These are phyloP conservation scores for Spilosoma lubricipeda DNA, from an alignment of 2,888 invertebrate genomes.

Conservation along the genomic window DNA sequence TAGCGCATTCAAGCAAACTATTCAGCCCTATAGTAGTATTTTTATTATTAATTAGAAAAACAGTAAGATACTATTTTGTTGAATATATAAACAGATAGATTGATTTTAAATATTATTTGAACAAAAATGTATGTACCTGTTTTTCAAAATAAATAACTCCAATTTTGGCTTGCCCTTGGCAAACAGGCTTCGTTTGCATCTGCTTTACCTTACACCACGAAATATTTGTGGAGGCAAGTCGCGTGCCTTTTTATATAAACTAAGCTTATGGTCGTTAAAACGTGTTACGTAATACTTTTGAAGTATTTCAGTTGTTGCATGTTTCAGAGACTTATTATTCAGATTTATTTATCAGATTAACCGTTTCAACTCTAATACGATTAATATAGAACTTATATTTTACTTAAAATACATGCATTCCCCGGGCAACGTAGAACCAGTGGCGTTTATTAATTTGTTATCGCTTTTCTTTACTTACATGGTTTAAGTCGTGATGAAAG, in stretches of 20 bases:
- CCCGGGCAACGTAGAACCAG: neutral
- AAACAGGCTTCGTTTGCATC: neutral
- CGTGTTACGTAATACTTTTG: slow-evolving; percentile 37
- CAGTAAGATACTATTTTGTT: too few species aligned
- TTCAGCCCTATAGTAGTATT: too few species aligned
- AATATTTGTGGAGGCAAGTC: slow-evolving; percentile 13
- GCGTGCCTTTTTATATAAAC: slow-evolving; percentile 47
- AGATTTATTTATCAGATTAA: slow-evolving; percentile 56
- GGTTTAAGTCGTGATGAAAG: neutral
- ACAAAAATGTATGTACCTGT: too few species aligned
- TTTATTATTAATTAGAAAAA: too few species aligned
- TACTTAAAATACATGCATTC: neutral
- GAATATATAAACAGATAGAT: too few species aligned
- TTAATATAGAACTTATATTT: slow-evolving; percentile 41
- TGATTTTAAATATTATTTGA: too few species aligned
- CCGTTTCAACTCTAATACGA: slow-evolving; percentile 42
- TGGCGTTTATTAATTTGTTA: neutral
- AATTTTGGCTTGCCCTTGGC: neutral
- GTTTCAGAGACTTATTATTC: slow-evolving; percentile 51
- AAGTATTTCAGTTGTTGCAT: slow-evolving; percentile 52
- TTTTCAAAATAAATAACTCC: neutral
- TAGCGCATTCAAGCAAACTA: too few species aligned
- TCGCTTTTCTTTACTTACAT: neutral
- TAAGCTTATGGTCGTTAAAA: slow-evolving; percentile 39
- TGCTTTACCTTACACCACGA: neutral